Evolutionary conservation across 2,888 invertebrate genomes (phyloP).

Genomic region (Heliothis peltigera): DNA sequence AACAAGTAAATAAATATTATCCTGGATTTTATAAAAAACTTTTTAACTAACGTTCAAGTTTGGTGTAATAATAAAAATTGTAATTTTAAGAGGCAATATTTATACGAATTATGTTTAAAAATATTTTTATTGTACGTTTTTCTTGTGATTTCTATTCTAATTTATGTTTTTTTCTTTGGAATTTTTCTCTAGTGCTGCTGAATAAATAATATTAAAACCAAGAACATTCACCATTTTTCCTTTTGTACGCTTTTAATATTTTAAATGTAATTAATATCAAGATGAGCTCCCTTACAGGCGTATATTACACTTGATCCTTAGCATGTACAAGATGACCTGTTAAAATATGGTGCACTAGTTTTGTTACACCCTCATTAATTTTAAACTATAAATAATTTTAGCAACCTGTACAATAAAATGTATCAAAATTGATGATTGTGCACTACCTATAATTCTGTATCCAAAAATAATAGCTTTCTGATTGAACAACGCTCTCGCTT

Average conservation of each 20-base stretch:
- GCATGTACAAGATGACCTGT: too few species aligned
- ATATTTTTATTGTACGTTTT: slow-evolving; percentile 61
- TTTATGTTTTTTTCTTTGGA: slow-evolving; percentile 44
- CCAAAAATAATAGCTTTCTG: too few species aligned
- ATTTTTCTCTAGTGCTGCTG: slow-evolving; percentile 23
- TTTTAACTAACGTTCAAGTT: slow-evolving; percentile 28
- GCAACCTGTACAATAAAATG: too few species aligned
- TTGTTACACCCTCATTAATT: too few species aligned
- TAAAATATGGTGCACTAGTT: too few species aligned
- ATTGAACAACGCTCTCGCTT: too few species aligned
- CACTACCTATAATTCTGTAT: too few species aligned
- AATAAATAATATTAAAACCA: neutral
- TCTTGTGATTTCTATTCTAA: slow-evolving; percentile 58
- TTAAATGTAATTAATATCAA: too few species aligned
- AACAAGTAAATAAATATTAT: neutral
- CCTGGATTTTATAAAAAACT: slow-evolving; percentile 1
- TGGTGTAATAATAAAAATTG: slow-evolving; percentile 39
- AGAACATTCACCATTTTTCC: neutral
- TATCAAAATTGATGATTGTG: too few species aligned
- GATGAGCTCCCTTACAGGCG: too few species aligned
- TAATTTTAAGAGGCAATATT: slow-evolving; percentile 57
- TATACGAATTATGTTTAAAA: slow-evolving; percentile 60
- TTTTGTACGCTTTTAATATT: neutral
- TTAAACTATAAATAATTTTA: too few species aligned
- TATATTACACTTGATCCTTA: too few species aligned